phyloP scores from a whole-genome alignment of 2,888 invertebrate species.

The Endomychus coccineus region DNA sequence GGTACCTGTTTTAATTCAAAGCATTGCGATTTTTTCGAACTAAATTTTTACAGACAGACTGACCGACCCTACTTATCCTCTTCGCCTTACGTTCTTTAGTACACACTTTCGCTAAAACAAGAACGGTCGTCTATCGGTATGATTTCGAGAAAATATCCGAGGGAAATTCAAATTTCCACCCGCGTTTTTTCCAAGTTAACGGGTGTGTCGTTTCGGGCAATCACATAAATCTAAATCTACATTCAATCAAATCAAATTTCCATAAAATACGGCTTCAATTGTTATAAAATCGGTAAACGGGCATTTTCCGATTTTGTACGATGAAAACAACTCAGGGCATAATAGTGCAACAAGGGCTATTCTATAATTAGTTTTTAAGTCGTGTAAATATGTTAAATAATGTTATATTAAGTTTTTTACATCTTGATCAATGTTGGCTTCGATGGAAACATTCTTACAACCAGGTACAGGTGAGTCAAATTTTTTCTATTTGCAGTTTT shows the following conservation, averaged over 20 bases:
- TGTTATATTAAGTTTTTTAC: no score
- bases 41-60: conserved; percentile 39
- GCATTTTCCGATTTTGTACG: conserved; percentile 7
- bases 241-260: no score
- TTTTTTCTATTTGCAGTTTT: no score
- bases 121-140: conserved; percentile 29
- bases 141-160: conserved; percentile 11
- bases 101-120: conserved; percentile 30
- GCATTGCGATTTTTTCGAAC: conserved; percentile 31
- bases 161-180: conserved; percentile 5
- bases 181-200: background rate
- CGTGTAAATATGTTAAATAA: no score
- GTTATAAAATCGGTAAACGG: conserved; percentile 7
- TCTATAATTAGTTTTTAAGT: no score
- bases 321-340: conserved; percentile 43
- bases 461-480: no score
- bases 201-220: conserved; percentile 12
- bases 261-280: no score
- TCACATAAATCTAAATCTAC: conserved; percentile 6
- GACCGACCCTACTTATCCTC: conserved; percentile 35
- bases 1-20: conserved; percentile 38
- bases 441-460: no score
- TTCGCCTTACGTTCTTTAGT: conserved; percentile 25
- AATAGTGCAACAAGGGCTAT: conserved; percentile 34
- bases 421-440: no score